phyloP scores from a whole-genome alignment of 2,888 invertebrate species.

The Cylindroiulus punctatus region DNA sequence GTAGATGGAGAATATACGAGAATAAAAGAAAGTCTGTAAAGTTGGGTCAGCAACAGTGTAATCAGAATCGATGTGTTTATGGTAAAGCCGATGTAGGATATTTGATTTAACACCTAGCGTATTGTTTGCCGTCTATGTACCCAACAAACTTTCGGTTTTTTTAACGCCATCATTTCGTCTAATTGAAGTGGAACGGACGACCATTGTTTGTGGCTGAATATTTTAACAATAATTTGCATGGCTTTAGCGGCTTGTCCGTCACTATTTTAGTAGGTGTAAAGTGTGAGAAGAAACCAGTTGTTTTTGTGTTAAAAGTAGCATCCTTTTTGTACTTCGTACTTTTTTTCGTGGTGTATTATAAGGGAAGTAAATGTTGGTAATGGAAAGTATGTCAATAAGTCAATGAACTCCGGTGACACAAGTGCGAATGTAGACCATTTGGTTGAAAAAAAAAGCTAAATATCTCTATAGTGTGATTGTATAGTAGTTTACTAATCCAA shows the following conservation, averaged over 20 bases:
- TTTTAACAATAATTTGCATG: constrained; percentile 29
- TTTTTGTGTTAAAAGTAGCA: constrained; percentile 49
- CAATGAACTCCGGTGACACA: constrained; percentile 57
- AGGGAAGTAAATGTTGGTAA: constrained; percentile 54
- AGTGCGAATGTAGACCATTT: constrained; percentile 55
- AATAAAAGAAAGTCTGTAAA: constrained; percentile 1
- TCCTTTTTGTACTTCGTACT: constrained; percentile 48
- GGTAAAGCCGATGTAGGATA: background rate
- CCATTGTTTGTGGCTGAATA: constrained; percentile 28
- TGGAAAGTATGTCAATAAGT: constrained; percentile 58
- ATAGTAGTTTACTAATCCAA: constrained; percentile 39
- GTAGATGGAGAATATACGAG: background rate
- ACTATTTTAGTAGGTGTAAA: constrained; percentile 25
- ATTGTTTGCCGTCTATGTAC: background rate
- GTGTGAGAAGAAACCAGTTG: constrained; percentile 50
- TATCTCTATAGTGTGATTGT: constrained; percentile 45
- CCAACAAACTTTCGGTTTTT: constrained; percentile 28
- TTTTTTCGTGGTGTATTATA: constrained; percentile 48
- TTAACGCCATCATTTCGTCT: constrained; percentile 24
- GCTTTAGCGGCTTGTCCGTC: background rate
- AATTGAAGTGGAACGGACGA: constrained; percentile 33
- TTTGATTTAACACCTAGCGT: constrained; percentile 17
- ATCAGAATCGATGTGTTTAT: background rate
- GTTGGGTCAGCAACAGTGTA: constrained; percentile 13
- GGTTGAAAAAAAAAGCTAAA: constrained; percentile 7